phyloP scores from a whole-genome alignment of 2,113 vertebrate species.

The Hiodon alosoides region DNA sequence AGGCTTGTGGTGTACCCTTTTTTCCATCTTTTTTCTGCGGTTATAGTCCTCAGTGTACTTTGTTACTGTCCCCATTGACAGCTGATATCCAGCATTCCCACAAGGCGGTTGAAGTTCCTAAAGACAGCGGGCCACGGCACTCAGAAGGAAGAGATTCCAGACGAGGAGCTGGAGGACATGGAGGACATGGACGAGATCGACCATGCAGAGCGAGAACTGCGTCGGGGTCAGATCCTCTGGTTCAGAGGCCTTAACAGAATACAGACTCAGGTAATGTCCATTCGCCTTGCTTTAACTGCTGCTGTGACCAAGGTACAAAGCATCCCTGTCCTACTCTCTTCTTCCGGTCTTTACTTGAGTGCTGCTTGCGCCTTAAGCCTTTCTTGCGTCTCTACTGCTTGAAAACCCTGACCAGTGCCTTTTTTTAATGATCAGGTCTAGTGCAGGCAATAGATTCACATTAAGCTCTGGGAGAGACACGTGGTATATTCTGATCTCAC shows the following conservation, averaged over 20 bases:
- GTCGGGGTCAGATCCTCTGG: constrained; percentile 97
- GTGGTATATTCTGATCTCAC: too few relatives aligned
- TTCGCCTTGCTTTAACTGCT: background rate
- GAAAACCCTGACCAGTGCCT: too few relatives aligned
- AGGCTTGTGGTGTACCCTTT: background rate
- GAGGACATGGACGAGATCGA: constrained; percentile 96
- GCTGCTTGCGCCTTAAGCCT: constrained; percentile 50
- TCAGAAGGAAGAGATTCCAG: constrained; percentile 95
- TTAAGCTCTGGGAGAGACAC: too few relatives aligned
- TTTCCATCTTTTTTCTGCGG: background rate
- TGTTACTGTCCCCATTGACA: constrained; percentile 37
- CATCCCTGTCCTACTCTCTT: background rate
- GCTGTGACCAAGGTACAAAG: background rate
- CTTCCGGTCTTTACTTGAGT: constrained; percentile 34
- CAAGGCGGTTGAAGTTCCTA: constrained; percentile 93
- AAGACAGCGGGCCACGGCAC: constrained; percentile 96
- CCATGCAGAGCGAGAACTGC: constrained; percentile 91
- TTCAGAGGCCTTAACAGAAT: constrained; percentile 98
- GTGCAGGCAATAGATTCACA: too few relatives aligned
- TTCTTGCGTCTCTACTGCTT: background rate
- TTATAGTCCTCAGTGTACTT: background rate
- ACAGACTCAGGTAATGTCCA: constrained; percentile 90
- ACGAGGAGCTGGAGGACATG: constrained; percentile 83
- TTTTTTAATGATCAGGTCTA: too few relatives aligned
- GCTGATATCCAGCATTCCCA: constrained; percentile 94